phyloP scores from a whole-genome alignment of 2,888 invertebrate species.

The Parnassius apollo region DNA sequence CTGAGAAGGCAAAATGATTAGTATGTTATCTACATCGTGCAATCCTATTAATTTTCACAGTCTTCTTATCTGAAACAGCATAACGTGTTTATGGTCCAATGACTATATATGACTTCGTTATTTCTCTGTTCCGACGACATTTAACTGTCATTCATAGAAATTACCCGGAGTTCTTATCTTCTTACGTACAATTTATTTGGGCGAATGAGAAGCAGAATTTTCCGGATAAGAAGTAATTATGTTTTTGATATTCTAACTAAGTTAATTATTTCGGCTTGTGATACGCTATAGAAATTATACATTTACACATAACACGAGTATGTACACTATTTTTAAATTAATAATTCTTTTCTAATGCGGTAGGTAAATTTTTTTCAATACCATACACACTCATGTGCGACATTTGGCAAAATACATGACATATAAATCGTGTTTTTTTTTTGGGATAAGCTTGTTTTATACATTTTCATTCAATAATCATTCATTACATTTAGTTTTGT shows the following conservation, averaged over 20 bases:
- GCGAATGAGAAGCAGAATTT: conserved; percentile 12
- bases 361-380: too few species aligned
- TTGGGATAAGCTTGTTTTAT: too few species aligned
- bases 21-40: conserved; percentile 11
- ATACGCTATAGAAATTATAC: background rate
- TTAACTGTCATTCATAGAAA: conserved; percentile 10
- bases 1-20: conserved; percentile 4
- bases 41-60: conserved; percentile 5
- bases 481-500: too few species aligned
- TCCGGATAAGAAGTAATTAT: conserved; percentile 19
- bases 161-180: conserved; percentile 3
- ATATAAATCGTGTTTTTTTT: too few species aligned
- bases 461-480: too few species aligned
- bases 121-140: conserved; percentile 1
- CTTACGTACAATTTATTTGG: conserved; percentile 16
- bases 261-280: conserved; percentile 14
- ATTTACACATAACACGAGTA: too few species aligned
- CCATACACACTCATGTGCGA: too few species aligned
- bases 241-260: conserved; percentile 18
- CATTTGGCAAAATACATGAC: too few species aligned
- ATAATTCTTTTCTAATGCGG: too few species aligned
- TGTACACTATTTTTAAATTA: too few species aligned
- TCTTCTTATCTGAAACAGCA: conserved; percentile 16
- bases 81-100: conserved; percentile 12
- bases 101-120: conserved; percentile 4